phyloP scores from a whole-genome alignment of 2,797 vertebrate genomes.

The Lepus townsendii region DNA sequence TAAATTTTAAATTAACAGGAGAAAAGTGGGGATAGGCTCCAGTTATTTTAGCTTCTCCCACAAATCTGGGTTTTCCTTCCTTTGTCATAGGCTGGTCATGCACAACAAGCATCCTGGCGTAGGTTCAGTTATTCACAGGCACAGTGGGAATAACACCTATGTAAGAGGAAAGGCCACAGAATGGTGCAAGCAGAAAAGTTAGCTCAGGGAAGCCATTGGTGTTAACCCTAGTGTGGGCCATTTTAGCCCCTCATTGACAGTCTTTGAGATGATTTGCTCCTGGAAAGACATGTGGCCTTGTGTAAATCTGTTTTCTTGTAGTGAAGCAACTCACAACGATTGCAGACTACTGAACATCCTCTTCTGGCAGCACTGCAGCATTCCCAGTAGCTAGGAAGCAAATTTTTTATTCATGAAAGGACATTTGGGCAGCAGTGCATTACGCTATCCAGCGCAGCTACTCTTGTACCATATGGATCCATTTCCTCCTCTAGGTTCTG shows the following conservation, averaged over 20 bases:
- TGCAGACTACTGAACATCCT: background rate
- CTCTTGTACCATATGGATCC: background rate
- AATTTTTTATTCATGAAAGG: background rate
- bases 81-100: background rate
- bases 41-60: background rate
- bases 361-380: too few relatives aligned
- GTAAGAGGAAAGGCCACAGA: background rate
- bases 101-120: background rate
- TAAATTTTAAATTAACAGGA: background rate
- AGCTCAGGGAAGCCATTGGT: background rate
- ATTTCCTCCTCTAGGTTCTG: background rate
- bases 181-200: background rate
- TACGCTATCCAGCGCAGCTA: background rate
- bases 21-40: background rate
- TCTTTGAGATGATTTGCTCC: accelerated
- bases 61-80: background rate
- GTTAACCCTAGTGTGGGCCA: background rate
- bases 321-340: background rate
- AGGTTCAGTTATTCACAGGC: background rate
- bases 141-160: background rate
- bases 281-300: background rate
- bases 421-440: background rate
- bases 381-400: background rate
- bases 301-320: background rate
- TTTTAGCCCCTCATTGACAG: background rate